Evolutionary conservation across 1,140 invertebrate genomes (phyloP), one percentile per base, ranked within the genome.

Genomic region (Drosophila bipectinata): DNA sequence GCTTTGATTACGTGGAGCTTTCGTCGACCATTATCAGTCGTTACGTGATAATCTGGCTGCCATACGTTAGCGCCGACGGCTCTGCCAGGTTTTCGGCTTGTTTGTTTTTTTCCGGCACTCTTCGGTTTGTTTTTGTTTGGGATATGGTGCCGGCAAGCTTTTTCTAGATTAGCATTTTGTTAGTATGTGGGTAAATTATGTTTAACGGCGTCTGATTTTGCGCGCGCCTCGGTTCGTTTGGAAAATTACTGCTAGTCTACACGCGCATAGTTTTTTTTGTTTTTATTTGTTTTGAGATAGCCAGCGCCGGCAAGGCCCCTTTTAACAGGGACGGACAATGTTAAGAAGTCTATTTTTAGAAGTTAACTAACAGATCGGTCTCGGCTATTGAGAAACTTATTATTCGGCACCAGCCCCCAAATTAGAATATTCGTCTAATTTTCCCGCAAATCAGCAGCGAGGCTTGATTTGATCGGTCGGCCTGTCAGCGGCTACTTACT

Each of bases 81-180:
- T 44, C 15, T 44, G 34, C 12, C 58, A n/a, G 44, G 32, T 39
- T 26, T 15, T 24, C 9, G 3, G 34, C 37, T 64, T 44, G 47
- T 37, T 64, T 60, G 24, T 26, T 47, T 47, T 32, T 37, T 30
- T 60, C 41, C 14, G 48, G 47, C 26, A 21, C 48, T n/a, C 21
- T 67, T 37, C 18, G 67, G 64, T 71, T 71, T 71, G 67, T 56
- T 71, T 71, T 69, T 69, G 44, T 71, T 69, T 69, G 64, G 44
- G 10, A 48, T 39, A 3, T 30, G 14, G 14, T 18, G 12, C 44
- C 63, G 63, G 59, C 34, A 18, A 64, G 59, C 63, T 52, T 45
- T 55, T 39, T 39, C 26, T 5, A 54, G 39, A 67, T 55, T 67
- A 69, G 48, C n/a, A 67, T 30, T 67, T 49, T 14, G 26, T 5